Evolutionary conservation across 2,113 vertebrate genomes (phyloP), one percentile per base, ranked within the genome.

Genomic region (Anhinga rufa): DNA sequence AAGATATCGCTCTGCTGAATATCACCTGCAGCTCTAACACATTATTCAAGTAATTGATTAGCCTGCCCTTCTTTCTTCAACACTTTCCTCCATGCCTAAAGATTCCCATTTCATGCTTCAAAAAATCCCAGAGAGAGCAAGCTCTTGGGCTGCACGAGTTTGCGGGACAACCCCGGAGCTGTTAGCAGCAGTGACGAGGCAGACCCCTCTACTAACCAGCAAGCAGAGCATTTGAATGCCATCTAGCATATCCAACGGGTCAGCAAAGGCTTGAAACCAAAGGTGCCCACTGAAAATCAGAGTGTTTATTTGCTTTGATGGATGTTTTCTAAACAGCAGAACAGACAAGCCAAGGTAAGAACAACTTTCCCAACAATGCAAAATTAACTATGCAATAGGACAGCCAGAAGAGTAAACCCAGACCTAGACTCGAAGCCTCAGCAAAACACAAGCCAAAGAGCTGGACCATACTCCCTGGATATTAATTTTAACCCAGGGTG

Each of bases 81-180:
- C 17, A 13, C 78, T 77, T 65, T 77, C 54, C 60, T 78, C 88
- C 69, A 31, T 87, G 86, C 82, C 79, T 84, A 82, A 91, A 86
- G 32, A 86, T 83, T 83, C 83, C 83, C 44, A 81, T 94, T 94
- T 94, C 79, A 85, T 85, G 86, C 92, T 88, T 84, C 64, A 40
- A 25, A 25, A 92, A 84, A 74, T 36, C 82, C 79, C 52, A 12
- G 77, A 17, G 18, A 81, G 65, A 84, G 52, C 29, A 61, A 91
- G 70, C 48, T 87, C 81, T 44, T 68, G 74, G 57, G 31, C 21
- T 51, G 46, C 62, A 49, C 0, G 3, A 34, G 38, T 75, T 65
- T 40, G 75, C n/a, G 32, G 88, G 92, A 57, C 52, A 70, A 40
- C 20, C 25, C 36, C 7, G 2, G 46, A 65, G 72, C 46, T 3